Conservation (phyloP, 2,888 invertebrate genomes). For the Drosophila vallismaia region DNA sequence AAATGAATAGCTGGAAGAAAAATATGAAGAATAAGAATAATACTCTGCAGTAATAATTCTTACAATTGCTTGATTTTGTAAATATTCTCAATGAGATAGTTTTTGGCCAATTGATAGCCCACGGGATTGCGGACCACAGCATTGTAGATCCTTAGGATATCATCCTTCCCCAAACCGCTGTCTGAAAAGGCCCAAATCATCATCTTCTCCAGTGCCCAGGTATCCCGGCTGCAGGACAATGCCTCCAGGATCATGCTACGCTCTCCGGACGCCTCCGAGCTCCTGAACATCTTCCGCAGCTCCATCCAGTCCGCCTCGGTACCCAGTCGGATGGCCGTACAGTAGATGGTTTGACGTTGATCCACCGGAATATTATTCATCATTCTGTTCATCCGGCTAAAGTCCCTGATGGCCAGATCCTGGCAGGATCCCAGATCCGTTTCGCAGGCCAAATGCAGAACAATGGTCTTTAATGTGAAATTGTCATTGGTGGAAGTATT, state of each 20-base stretch:
- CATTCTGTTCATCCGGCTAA: not conserved
- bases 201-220: slow-evolving; percentile 90
- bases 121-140: slow-evolving; percentile 86
- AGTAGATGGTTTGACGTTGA: slow-evolving; percentile 86
- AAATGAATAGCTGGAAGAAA: not conserved
- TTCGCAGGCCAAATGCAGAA: slow-evolving; percentile 87
- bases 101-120: slow-evolving; percentile 91
- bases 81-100: slow-evolving; percentile 88
- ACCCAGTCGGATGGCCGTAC: slow-evolving; percentile 88
- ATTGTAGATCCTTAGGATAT: not conserved
- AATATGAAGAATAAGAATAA: not conserved
- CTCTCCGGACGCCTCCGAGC: slow-evolving; percentile 91
- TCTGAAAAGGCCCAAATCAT: slow-evolving; percentile 77
- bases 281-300: slow-evolving; percentile 88
- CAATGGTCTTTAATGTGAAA: not conserved
- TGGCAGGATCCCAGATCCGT: slow-evolving; percentile 4
- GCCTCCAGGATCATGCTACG: slow-evolving; percentile 89
- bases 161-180: slow-evolving; percentile 1
- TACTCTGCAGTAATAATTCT: not conserved
- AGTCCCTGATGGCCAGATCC: slow-evolving; percentile 3
- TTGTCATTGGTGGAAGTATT: not conserved
- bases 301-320: slow-evolving; percentile 89
- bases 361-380: slow-evolving; percentile 82
- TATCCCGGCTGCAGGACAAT: slow-evolving; percentile 87
- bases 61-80: slow-evolving; percentile 11